Percentiles rank a stretch among this genome's conserved stretches.
These are phyloP conservation scores for Neomorphus geoffroyi DNA, from an alignment of 2,797 vertebrate genomes.

Conservation along the genomic window DNA sequence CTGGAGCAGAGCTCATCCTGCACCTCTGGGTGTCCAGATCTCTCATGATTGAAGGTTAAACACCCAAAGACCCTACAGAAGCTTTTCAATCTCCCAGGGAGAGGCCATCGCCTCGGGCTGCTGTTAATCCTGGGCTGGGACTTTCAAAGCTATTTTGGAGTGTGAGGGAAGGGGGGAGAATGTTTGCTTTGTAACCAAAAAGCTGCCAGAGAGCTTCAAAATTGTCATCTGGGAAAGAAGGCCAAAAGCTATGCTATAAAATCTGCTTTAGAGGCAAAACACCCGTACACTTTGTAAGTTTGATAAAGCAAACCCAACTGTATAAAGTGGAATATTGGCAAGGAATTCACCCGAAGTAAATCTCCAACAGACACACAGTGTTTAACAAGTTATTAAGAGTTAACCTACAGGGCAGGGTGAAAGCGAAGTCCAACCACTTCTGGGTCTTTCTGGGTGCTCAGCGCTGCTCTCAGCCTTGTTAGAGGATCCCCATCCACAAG, in stretches of 20 bases:
- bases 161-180: background rate
- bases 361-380: background rate
- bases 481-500: background rate
- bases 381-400: constrained; percentile 7
- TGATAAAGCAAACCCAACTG: constrained; percentile 42
- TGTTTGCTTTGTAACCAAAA: constrained; percentile 4
- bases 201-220: background rate
- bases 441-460: background rate
- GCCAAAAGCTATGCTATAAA: background rate
- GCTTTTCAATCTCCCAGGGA: background rate
- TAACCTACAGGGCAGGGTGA: background rate
- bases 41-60: too few relatives aligned
- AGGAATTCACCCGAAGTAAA: background rate
- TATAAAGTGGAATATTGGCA: constrained; percentile 40
- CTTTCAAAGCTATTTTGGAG: background rate
- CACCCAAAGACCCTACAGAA: background rate
- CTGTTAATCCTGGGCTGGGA: background rate
- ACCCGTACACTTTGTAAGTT: background rate
- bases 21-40: background rate
- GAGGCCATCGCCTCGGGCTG: background rate
- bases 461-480: background rate
- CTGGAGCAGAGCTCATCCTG: background rate
- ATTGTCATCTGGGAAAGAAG: background rate
- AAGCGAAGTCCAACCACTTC: background rate
- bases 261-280: background rate